phyloP scores from a whole-genome alignment of 1,140 invertebrate genomes.

The Papilio aristodemus region DNA sequence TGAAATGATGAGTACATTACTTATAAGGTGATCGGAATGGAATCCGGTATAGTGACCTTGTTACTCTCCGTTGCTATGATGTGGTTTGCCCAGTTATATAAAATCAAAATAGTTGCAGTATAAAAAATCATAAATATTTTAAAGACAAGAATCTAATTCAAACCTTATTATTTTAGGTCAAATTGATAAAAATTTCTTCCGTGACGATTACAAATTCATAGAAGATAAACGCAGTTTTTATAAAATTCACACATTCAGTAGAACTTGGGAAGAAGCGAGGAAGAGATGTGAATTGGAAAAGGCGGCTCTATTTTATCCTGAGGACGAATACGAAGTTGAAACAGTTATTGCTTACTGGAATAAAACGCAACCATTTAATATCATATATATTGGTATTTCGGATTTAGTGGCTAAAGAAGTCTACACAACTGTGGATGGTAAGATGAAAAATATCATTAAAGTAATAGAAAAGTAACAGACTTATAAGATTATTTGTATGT shows the following conservation, averaged over 20 bases:
- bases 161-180: conserved; percentile 44
- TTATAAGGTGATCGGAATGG: too few species aligned
- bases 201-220: conserved; percentile 49
- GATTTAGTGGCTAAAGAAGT: conserved; percentile 55
- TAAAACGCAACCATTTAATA: conserved; percentile 45
- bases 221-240: conserved; percentile 48
- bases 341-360: conserved; percentile 54
- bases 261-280: conserved; percentile 56
- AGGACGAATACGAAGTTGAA: conserved; percentile 51
- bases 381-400: conserved; percentile 59
- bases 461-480: too few species aligned
- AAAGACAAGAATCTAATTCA: too few species aligned
- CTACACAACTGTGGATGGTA: conserved; percentile 62
- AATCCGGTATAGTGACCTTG: too few species aligned
- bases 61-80: too few species aligned
- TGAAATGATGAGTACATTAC: too few species aligned
- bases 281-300: conserved; percentile 55
- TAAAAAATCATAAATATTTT: too few species aligned
- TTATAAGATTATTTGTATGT: too few species aligned
- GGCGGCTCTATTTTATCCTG: conserved; percentile 59
- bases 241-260: conserved; percentile 58
- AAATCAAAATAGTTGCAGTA: too few species aligned
- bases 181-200: conserved; percentile 44
- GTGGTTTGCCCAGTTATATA: too few species aligned
- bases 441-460: too few species aligned